Conservation (phyloP, 2,113 vertebrate species). For the Cariama cristata region DNA sequence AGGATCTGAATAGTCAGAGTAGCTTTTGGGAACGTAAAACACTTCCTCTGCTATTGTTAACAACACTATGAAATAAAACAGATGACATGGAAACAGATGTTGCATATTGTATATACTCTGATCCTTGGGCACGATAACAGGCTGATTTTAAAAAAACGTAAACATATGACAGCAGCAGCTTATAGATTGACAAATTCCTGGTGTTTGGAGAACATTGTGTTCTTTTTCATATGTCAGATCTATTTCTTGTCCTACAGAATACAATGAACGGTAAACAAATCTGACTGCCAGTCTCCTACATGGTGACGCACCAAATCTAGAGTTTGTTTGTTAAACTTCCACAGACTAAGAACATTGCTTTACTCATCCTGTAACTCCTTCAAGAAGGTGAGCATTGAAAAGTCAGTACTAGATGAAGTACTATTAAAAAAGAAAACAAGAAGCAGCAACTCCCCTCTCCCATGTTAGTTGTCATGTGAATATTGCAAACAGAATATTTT, state of each 20-base stretch:
- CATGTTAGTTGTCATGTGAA: neutral
- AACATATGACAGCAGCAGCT: conserved; percentile 1
- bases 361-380: neutral
- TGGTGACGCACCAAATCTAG: neutral
- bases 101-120: neutral
- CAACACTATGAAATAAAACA: neutral
- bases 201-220: neutral
- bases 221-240: neutral
- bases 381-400: neutral
- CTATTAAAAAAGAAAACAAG: neutral
- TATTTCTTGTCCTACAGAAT: neutral
- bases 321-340: neutral
- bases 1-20: neutral
- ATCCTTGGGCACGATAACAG: neutral
- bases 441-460: neutral
- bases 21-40: neutral
- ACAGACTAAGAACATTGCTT: neutral
- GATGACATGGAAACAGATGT: conserved; percentile 2
- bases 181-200: neutral
- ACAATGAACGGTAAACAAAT: neutral
- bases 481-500: neutral
- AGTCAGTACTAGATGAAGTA: neutral
- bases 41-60: conserved; percentile 29
- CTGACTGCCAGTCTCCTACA: neutral
- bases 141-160: neutral